Conservation (phyloP, 2,888 invertebrate genomes). For the Linnaemya vulpina region DNA sequence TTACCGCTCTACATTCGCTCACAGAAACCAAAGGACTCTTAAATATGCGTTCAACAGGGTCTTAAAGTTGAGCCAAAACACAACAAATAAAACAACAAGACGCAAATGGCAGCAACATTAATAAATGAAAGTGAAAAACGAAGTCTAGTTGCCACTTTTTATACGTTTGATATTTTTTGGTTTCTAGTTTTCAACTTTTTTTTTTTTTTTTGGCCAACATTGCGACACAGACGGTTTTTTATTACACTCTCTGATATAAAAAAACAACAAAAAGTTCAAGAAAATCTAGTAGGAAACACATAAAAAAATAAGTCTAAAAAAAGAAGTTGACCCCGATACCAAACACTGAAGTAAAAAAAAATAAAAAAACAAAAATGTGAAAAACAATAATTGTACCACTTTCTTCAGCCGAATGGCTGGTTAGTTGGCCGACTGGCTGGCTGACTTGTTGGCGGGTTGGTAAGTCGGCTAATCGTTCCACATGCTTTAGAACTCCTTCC, state of each 20-base stretch:
- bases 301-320: conserved; percentile 52
- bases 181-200: neutral
- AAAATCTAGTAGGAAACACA: conserved; percentile 60
- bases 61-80: conserved; percentile 31
- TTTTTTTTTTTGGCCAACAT: conserved; percentile 68
- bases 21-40: conserved; percentile 11
- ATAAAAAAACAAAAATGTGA: neutral
- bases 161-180: neutral
- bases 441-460: conserved; percentile 33
- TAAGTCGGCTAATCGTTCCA: conserved; percentile 54
- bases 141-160: conserved; percentile 65
- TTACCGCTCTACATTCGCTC: conserved; percentile 23
- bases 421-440: conserved; percentile 25
- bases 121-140: conserved; percentile 64
- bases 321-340: conserved; percentile 69
- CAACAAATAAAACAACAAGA: conserved; percentile 28
- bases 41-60: conserved; percentile 59
- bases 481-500: conserved; percentile 47
- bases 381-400: conserved; percentile 43
- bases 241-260: conserved; percentile 12
- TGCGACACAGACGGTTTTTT: conserved; percentile 62
- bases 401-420: conserved; percentile 39
- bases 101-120: conserved; percentile 42
- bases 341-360: conserved; percentile 28
- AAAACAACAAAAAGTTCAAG: conserved; percentile 31